phyloP scores from a whole-genome alignment of 2,113 vertebrate species.

The Plestiodon gilberti region DNA sequence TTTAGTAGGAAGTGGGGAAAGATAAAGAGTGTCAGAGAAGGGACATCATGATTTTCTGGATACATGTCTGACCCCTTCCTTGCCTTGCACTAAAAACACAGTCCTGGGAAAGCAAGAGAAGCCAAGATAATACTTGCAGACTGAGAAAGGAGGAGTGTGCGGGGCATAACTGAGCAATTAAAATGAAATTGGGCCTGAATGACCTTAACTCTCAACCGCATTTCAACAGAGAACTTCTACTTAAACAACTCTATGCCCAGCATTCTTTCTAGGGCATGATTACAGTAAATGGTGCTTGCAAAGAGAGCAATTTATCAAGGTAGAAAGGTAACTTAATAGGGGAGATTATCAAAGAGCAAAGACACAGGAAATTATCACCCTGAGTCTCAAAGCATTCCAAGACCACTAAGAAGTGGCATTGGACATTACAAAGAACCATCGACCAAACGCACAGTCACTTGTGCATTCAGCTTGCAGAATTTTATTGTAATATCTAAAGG shows the following conservation, averaged over 20 bases:
- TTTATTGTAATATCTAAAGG: background rate
- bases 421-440: background rate
- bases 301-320: conserved; percentile 14
- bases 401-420: background rate
- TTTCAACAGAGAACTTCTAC: background rate
- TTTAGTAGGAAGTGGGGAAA: background rate
- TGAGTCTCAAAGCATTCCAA: background rate
- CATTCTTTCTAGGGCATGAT: background rate
- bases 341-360: conserved; percentile 33
- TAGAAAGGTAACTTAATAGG: conserved; percentile 34
- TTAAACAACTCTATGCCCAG: background rate
- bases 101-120: background rate
- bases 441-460: background rate
- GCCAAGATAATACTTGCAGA: background rate
- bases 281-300: background rate
- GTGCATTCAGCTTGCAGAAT: background rate
- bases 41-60: background rate
- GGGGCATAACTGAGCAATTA: background rate
- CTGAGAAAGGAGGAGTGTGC: background rate
- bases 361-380: background rate
- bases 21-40: background rate
- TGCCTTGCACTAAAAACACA: background rate
- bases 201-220: background rate
- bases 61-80: background rate
- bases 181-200: conserved; percentile 10